Percentiles rank a stretch among this genome's conserved stretches.
Conservation (phyloP, 2,113 vertebrate genomes). For the Pithys albifrons region DNA sequence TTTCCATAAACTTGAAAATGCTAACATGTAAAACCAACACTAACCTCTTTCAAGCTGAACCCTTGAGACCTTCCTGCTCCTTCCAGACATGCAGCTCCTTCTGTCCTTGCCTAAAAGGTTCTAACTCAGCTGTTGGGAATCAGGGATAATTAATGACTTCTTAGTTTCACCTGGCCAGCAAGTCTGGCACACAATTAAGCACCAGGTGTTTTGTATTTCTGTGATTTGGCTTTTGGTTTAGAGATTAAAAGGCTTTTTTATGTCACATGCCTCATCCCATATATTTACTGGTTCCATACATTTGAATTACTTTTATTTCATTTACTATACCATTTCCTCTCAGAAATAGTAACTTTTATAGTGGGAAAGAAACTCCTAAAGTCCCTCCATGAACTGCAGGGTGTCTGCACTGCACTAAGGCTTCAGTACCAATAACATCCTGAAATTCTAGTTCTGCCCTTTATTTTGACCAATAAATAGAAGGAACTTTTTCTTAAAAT, state of each 20-base stretch:
- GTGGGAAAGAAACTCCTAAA: neutral
- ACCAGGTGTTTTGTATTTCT: neutral
- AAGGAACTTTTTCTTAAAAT: neutral
- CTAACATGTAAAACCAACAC: accelerated
- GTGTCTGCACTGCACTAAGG: too few species aligned
- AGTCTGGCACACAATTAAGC: neutral
- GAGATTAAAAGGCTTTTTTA: neutral
- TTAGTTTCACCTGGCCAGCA: neutral
- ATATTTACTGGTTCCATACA: neutral
- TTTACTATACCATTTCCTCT: accelerated
- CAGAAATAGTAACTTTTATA: neutral
- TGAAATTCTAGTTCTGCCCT: neutral
- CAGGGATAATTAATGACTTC: neutral
- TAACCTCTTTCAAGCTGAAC: neutral
- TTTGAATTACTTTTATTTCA: neutral
- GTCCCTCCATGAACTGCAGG: neutral
- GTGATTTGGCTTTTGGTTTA: neutral
- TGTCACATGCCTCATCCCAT: neutral
- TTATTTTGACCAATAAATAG: neutral
- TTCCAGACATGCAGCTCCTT: accelerated
- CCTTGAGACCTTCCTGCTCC: accelerated
- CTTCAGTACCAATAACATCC: neutral
- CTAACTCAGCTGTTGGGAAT: neutral
- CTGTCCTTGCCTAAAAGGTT: neutral
- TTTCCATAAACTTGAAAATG: accelerated